Conservation (phyloP, 2,797 vertebrate genomes). For the Pantherophis vulpinus region DNA sequence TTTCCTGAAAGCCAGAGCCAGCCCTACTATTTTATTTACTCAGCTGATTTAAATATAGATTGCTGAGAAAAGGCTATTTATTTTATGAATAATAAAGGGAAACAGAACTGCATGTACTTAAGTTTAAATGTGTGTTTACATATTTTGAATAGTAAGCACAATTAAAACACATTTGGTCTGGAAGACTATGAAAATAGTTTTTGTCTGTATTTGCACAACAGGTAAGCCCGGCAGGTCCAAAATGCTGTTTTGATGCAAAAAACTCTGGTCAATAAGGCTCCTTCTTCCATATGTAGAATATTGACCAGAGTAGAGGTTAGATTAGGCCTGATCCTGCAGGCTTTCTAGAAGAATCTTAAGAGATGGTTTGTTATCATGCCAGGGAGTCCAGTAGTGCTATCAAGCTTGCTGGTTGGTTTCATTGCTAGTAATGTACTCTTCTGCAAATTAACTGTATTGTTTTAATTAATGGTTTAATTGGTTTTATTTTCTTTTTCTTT, state of each 20-base stretch:
- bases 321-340: neutral
- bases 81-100: neutral
- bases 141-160: neutral
- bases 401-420: neutral
- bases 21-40: neutral
- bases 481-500: neutral
- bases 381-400: neutral
- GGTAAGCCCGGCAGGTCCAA: neutral
- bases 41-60: neutral
- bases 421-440: neutral
- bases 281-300: neutral
- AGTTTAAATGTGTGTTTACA: neutral
- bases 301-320: neutral
- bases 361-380: neutral
- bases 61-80: neutral
- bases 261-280: neutral
- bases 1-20: neutral
- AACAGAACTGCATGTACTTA: neutral
- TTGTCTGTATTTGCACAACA: neutral
- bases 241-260: neutral
- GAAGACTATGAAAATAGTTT: neutral
- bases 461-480: neutral
- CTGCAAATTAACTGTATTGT: neutral
- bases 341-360: neutral
- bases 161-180: neutral